These are phyloP conservation scores for Eulemur albifrons DNA, from an alignment of 2,797 vertebrate genomes.

Conservation along the genomic window DNA sequence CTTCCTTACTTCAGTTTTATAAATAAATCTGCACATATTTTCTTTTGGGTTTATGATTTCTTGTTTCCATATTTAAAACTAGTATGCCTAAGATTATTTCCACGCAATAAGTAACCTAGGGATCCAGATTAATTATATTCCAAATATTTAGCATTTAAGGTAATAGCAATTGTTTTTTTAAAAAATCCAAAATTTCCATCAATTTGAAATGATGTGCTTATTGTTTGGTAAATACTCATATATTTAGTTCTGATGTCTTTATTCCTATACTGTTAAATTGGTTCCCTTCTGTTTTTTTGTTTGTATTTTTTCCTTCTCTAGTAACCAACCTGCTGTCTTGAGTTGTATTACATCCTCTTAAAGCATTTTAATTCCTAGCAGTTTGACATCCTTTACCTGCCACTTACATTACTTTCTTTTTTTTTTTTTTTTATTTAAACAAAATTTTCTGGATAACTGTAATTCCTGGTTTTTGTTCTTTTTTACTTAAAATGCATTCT, in stretches of 20 bases:
- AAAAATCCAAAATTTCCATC: neutral
- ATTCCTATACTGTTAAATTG: neutral
- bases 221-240: neutral
- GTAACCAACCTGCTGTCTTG: neutral
- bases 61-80: neutral
- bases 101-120: neutral
- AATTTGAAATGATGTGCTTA: neutral
- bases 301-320: neutral
- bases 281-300: neutral
- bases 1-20: neutral
- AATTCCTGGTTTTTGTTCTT: neutral
- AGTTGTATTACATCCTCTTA: neutral
- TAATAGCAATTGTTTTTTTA: neutral
- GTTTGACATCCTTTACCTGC: neutral
- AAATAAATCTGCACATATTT: neutral
- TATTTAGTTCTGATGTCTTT: neutral
- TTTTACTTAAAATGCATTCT: neutral
- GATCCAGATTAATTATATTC: neutral
- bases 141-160: conserved; percentile 7
- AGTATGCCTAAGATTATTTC: neutral
- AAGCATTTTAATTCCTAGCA: neutral
- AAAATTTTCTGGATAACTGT: neutral
- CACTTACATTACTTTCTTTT: neutral
- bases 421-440: neutral
- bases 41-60: neutral